These are phyloP conservation scores for Bellardia pandia DNA, from an alignment of 2,888 invertebrate species.

Conservation along the genomic window DNA sequence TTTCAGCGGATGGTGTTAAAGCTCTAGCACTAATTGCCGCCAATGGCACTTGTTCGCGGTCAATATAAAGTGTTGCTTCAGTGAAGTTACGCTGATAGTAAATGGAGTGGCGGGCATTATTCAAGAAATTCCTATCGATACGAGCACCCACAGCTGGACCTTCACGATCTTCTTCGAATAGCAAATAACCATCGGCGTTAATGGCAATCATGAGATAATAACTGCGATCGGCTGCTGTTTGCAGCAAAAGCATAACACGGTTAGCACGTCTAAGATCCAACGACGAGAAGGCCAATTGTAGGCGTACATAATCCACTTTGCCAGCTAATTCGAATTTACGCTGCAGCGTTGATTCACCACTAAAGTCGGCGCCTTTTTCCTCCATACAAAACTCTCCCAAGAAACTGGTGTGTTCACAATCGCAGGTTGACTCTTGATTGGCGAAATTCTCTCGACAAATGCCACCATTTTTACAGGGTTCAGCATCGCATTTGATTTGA, in stretches of 20 bases:
- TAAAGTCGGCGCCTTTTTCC: constrained; percentile 95
- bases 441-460: constrained; percentile 95
- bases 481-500: constrained; percentile 94
- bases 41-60: constrained; percentile 90
- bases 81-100: constrained; percentile 88
- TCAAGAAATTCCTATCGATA: constrained; percentile 92
- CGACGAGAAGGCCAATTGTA: constrained; percentile 94
- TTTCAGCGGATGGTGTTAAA: constrained; percentile 87
- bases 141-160: constrained; percentile 88
- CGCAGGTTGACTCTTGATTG: constrained; percentile 93
- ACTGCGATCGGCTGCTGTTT: constrained; percentile 92
- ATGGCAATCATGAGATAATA: constrained; percentile 93
- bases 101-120: constrained; percentile 91
- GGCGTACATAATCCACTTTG: constrained; percentile 90
- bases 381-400: constrained; percentile 94
- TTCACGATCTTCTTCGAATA: constrained; percentile 94
- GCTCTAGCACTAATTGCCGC: constrained; percentile 89
- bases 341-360: constrained; percentile 93
- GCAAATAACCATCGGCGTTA: constrained; percentile 92
- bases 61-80: constrained; percentile 89
- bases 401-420: constrained; percentile 95
- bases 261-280: constrained; percentile 91
- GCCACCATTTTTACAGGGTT: constrained; percentile 94
- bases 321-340: constrained; percentile 89
- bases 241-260: constrained; percentile 91